phyloP scores from a whole-genome alignment of 2,797 vertebrate genomes.

The Mormyrops boulengeri region DNA sequence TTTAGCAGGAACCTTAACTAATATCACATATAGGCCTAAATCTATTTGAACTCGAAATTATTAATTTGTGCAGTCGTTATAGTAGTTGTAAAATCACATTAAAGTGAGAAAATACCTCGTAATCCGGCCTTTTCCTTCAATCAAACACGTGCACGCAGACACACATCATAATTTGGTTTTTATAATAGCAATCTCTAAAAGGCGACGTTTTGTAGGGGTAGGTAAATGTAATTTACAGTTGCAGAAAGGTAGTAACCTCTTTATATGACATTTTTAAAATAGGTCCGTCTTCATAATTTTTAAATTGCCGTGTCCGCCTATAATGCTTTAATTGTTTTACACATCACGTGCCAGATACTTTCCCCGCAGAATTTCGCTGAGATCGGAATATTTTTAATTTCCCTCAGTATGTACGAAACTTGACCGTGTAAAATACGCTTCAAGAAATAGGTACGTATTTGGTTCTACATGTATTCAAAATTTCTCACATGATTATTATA shows the following conservation, averaged over 20 bases:
- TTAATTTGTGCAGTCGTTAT: neutral
- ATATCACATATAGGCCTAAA: conserved; percentile 8
- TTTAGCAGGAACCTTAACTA: conserved; percentile 10
- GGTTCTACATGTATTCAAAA: neutral
- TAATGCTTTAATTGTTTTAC: neutral
- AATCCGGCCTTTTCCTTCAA: neutral
- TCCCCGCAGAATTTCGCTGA: neutral
- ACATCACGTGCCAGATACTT: neutral
- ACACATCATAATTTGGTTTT: conserved; percentile 19
- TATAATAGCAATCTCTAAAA: neutral
- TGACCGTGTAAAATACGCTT: neutral
- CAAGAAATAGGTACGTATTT: neutral
- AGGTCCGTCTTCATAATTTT: neutral
- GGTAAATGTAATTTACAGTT: neutral
- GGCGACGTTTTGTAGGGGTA: neutral
- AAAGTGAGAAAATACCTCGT: neutral
- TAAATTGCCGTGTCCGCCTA: neutral
- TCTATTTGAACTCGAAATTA: conserved; percentile 7
- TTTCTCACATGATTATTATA: neutral
- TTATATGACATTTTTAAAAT: neutral
- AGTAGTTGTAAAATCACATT: neutral
- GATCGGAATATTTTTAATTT: neutral
- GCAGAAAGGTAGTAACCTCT: neutral
- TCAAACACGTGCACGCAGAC: neutral
- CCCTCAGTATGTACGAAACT: neutral